phyloP scores from a whole-genome alignment of 1,140 invertebrate species.

The Cherax destructor region DNA sequence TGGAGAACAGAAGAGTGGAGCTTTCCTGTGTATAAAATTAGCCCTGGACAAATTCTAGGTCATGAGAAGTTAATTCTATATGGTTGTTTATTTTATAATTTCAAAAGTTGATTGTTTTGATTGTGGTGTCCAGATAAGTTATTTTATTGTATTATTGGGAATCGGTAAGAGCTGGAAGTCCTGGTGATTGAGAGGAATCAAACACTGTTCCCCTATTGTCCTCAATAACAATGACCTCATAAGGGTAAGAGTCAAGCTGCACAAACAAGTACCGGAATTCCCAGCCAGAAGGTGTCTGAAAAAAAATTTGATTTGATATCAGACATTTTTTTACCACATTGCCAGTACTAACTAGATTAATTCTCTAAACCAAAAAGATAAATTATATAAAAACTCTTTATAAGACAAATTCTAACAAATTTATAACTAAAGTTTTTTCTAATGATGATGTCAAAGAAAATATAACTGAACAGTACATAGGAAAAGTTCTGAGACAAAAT shows the following conservation, averaged over 20 bases:
- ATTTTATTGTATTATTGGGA: not conserved
- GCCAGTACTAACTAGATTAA: not conserved
- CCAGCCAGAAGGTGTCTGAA: conserved; percentile 86
- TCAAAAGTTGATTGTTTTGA: not conserved
- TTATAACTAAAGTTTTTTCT: too few species aligned
- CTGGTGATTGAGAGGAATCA: not conserved
- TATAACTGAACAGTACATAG: too few species aligned
- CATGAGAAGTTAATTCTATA: too few species aligned
- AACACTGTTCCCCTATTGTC: conserved; percentile 60
- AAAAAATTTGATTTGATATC: conserved; percentile 75
- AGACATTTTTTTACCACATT: not conserved
- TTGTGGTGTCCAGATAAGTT: conserved; percentile 16
- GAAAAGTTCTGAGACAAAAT: too few species aligned
- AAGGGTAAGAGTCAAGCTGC: conserved; percentile 85
- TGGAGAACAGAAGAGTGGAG: too few species aligned
- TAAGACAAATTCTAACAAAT: too few species aligned
- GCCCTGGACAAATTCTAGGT: too few species aligned
- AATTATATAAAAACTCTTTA: too few species aligned
- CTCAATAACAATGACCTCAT: conserved; percentile 68
- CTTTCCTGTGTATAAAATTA: too few species aligned
- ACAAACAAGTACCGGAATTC: conserved; percentile 90
- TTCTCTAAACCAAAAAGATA: not conserved
- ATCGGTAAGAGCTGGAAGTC: not conserved
- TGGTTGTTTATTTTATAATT: too few species aligned
- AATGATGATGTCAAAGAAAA: too few species aligned